A percentile compares a stretch with the other conserved stretches of the same genome.
These are phyloP conservation scores for Pedionomus torquatus DNA, from an alignment of 2,113 vertebrate species.

Conservation along the genomic window DNA sequence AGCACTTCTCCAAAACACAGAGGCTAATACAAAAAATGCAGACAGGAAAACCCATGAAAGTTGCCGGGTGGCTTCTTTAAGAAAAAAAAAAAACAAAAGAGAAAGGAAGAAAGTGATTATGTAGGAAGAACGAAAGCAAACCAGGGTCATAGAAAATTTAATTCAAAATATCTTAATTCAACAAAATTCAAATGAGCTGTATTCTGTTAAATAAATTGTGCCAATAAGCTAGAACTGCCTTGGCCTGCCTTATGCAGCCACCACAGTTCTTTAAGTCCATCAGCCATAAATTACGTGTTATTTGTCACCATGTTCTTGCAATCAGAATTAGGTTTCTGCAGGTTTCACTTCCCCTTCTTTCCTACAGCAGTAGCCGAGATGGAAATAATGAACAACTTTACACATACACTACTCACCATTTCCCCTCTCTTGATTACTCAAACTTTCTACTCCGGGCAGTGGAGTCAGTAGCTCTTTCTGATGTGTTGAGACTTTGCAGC, in stretches of 20 bases:
- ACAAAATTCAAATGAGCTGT: not conserved
- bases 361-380: not conserved
- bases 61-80: not conserved
- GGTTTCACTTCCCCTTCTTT: conserved; percentile 15
- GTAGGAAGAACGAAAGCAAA: not conserved
- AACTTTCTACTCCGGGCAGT: not conserved
- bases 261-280: conserved; percentile 3
- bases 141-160: not conserved
- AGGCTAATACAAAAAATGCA: not conserved
- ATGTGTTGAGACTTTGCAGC: not conserved
- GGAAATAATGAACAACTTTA: not conserved
- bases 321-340: conserved; percentile 22
- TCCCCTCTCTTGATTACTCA: not conserved
- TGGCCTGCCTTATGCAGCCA: conserved; percentile 37
- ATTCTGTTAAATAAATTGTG: not conserved
- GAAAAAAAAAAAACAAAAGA: not conserved
- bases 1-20: not conserved
- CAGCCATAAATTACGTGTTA: conserved; percentile 25
- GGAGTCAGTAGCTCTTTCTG: not conserved
- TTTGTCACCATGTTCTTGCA: not conserved
- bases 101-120: not conserved
- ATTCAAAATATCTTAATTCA: not conserved
- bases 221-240: conserved; percentile 29
- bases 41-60: not conserved
- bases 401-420: not conserved